Evolutionary conservation across 2,113 vertebrate species (phyloP), one percentile per base, ranked within the genome.

Genomic region (Solenodon paradoxus): DNA sequence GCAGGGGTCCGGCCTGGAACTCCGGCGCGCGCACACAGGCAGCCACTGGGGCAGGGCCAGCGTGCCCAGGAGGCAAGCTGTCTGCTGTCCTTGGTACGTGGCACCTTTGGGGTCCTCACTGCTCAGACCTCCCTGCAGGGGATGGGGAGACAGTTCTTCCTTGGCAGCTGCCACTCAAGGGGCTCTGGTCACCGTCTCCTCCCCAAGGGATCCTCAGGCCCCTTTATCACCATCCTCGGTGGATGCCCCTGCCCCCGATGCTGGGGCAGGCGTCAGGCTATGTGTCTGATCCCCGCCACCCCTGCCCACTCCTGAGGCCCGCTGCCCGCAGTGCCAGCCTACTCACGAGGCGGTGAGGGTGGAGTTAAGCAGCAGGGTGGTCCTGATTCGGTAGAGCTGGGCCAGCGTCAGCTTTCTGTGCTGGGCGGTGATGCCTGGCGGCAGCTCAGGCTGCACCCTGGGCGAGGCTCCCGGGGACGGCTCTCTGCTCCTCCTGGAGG

Each of bases 281-380:
- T n/a, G n/a, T n/a, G n/a, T n/a, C n/a, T n/a, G n/a, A n/a, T n/a
- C n/a, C n/a, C n/a, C n/a, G n/a, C 57, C 57, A 6, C 19, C 57
- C 57, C 57, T 59, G 57, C 57, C 57, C 57, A 13, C 57, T 6
- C n/a, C 57, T 59, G 9, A 24, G 4, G 59, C 26, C 59, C 11
- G 16, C 59, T 11, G 5, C 32, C 35, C 93, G 81, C 0, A 7
- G 69, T 9, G 49, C 59, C n/a, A 8, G 15, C 0, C 30, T 26
- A 98, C 99, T 99, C 98, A 99, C 99, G 99, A 99, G 96, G 99
- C 99, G 0, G 99, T 99, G 94, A 99, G 99, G 0, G 99, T 99
- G 97, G 99, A 99, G 98, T 99, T 99, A 82, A 99, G 99, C 97
- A 99, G 99, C 87, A 99, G 95, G 3, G 99, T 99, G 97, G 99